Base-by-base conservation (phyloP, 2,888 invertebrate species). In the Drosophila neotestacea region DNA sequence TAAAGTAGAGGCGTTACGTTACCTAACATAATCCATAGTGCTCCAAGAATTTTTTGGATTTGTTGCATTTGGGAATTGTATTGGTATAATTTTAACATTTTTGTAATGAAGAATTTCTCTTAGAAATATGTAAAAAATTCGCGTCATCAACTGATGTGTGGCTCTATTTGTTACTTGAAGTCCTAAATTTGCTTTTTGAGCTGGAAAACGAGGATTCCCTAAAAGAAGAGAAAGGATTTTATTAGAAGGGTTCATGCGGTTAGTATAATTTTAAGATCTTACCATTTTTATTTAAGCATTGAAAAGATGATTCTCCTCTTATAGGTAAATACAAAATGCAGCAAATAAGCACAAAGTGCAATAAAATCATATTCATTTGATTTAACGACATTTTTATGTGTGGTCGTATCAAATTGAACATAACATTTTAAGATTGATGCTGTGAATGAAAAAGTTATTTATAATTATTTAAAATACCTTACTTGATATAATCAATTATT, bases 71-170 rank as follows among this genome's bases (percentile, higher is more conserved):
- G 58, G 34, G 34, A 54, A 73, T 6, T 66, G 50, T 30, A 88
- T 61, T 5, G 90, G 93, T 28, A 94, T 81, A 36, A 93, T 88
- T 80, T 92, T 92, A 48, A 94, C 91, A 44, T 91, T 90, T 16
- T 91, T 81, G 79, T 94, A 94, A 6, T 93, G 93, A 2, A 94
- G 89, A 7, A 93, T 91, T 74, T 94, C 94, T 44, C 90, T 93
- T 9, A 95, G 86, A 76, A 94, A 94, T 62, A 95, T 94, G 66
- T 93, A 93, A 91, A 94, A 94, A 48, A 95, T 93, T 71, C 94
- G 92, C 0, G 94, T 94, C 36, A 93, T 92, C 41, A 95, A 88
- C 66, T 94, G 93, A 80, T 95, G 95, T 0, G 94, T 93, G 7
- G 94, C 85, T 56, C 94, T 92, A 34, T 91, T 91, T 0, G 95